Percentiles rank a stretch among this genome's conserved stretches.
Evolutionary conservation across 2,888 invertebrate species (phyloP).

Genomic region (Imbricaverruca yamaguchii): DNA sequence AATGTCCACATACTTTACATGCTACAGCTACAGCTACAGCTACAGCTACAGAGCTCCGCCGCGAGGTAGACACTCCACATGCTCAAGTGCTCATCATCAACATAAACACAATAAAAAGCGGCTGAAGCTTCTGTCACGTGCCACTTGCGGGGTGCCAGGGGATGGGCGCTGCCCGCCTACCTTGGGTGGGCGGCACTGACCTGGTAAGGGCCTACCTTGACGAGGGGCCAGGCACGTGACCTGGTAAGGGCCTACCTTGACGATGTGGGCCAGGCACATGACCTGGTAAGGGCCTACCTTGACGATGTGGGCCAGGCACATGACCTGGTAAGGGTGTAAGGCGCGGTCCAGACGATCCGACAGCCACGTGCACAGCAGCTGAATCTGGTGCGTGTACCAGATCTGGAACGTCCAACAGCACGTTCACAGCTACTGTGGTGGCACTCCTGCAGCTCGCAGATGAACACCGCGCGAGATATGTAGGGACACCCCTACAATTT

Average conservation of each 20-base stretch:
- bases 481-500: no score
- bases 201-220: constrained; percentile 87
- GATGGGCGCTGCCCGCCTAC: constrained; percentile 52
- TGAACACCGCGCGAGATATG: no score
- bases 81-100: no score
- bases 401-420: constrained; percentile 54
- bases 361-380: constrained; percentile 88
- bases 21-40: no score
- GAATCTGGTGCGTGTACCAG: constrained; percentile 93
- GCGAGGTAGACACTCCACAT: no score
- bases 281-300: constrained; percentile 93
- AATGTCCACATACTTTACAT: no score
- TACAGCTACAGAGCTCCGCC: no score
- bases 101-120: no score
- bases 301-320: constrained; percentile 89
- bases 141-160: no score
- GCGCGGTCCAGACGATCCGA: constrained; percentile 85
- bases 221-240: constrained; percentile 94
- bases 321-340: constrained; percentile 93
- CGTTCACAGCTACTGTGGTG: not conserved
- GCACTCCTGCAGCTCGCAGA: no score
- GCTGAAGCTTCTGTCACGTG: no score
- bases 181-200: constrained; percentile 92
- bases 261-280: constrained; percentile 90
- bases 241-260: constrained; percentile 87